phyloP scores from a whole-genome alignment of 2,797 vertebrate genomes.

The Aphelocoma californica region DNA sequence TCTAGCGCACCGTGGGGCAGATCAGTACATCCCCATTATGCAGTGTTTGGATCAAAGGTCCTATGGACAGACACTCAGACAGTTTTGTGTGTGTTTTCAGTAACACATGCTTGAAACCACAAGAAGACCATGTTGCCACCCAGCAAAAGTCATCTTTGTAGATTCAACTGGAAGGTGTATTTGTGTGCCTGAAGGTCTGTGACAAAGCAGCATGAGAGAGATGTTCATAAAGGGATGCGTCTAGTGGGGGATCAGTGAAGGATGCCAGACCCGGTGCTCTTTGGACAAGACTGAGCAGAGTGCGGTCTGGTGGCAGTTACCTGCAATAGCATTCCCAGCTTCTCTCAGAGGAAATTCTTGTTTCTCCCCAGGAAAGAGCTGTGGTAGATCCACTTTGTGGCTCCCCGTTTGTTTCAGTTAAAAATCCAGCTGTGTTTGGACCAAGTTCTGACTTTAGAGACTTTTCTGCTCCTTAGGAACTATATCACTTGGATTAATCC shows the following conservation, averaged over 20 bases:
- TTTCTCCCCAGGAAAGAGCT: neutral
- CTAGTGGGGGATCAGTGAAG: neutral
- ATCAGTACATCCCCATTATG: accelerated
- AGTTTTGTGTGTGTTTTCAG: neutral
- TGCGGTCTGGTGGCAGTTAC: neutral
- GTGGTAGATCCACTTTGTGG: neutral
- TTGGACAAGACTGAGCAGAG: neutral
- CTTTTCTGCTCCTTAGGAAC: neutral
- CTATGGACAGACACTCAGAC: neutral
- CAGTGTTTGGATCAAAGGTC: neutral
- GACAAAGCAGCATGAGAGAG: neutral
- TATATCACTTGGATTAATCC: neutral
- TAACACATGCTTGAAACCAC: neutral
- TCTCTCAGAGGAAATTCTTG: accelerated
- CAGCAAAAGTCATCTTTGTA: accelerated
- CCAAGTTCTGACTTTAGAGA: neutral
- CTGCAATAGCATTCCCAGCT: neutral
- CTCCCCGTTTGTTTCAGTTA: neutral
- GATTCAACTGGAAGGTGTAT: neutral
- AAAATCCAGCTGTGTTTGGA: neutral
- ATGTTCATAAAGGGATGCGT: accelerated
- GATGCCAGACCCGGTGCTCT: neutral
- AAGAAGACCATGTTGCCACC: neutral
- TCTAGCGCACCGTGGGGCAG: neutral
- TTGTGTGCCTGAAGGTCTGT: neutral